Evolutionary conservation across 1,140 invertebrate genomes (phyloP).

Genomic region (Drosophila novamexicana): DNA sequence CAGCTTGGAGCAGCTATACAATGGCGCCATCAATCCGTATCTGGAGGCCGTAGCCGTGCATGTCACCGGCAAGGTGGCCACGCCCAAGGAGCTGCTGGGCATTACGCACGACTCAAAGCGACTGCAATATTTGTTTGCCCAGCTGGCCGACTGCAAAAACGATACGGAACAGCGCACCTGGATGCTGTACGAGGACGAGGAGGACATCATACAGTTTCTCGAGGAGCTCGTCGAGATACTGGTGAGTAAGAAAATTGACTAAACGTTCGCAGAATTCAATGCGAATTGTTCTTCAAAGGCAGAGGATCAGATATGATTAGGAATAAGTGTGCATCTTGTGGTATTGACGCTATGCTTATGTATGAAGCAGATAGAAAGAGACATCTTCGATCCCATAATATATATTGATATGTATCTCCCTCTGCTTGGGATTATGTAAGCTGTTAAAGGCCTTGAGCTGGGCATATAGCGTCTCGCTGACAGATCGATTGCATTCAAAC

Average conservation of each 20-base stretch:
- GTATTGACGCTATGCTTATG: too few relatives aligned
- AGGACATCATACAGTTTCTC: slow-evolving; percentile 92
- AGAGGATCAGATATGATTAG: too few relatives aligned
- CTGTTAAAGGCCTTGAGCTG: too few relatives aligned
- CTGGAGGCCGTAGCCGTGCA: slow-evolving; percentile 84
- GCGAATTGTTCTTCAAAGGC: too few relatives aligned
- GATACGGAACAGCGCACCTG: slow-evolving; percentile 97
- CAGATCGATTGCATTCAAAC: not conserved
- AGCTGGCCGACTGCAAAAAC: slow-evolving; percentile 94
- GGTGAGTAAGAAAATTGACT: slow-evolving; percentile 85
- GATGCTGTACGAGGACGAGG: slow-evolving; percentile 96
- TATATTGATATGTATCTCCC: too few relatives aligned
- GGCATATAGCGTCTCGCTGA: too few relatives aligned
- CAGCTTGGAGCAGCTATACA: slow-evolving; percentile 87
- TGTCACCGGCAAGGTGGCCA: slow-evolving; percentile 80
- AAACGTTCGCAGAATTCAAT: not conserved
- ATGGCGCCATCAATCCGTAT: slow-evolving; percentile 86
- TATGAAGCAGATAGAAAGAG: too few relatives aligned
- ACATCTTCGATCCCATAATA: too few relatives aligned
- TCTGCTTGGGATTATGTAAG: too few relatives aligned
- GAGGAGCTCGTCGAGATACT: slow-evolving; percentile 94
- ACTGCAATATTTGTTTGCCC: slow-evolving; percentile 91
- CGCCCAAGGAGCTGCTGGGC: slow-evolving; percentile 80
- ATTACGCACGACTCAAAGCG: slow-evolving; percentile 91
- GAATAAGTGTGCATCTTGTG: too few relatives aligned